Evolutionary conservation across 2,888 invertebrate species (phyloP), one percentile per base, ranked within the genome.

Genomic region (Drosophila fungiperda): DNA sequence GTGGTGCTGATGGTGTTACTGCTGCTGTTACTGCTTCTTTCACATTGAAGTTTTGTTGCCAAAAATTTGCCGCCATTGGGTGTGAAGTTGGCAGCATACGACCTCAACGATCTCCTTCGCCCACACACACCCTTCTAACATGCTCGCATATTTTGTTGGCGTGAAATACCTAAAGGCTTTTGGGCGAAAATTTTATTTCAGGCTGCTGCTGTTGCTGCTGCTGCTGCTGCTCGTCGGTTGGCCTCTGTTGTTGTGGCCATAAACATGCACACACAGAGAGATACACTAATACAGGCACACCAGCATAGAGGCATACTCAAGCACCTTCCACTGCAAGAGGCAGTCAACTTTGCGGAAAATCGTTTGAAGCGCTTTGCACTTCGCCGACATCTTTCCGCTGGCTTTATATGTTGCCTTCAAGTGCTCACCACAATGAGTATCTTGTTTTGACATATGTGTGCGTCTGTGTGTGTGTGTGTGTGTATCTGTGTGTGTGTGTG

Each of bases 141-240:
- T 73, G 60, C 67, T 80, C 87, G 75, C 84, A 88, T 86, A 90
- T 86, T 90, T 89, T 77, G 82, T 58, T 76, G 85, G 79, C 68
- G 90, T 85, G 82, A 89, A 90, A 87, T 90, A 87, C 90, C 90
- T 87, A 85, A 85, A 90, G 87, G 87, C 87, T 82, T 87, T 90
- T 73, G 82, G 69, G 69, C 52, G 70, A 81, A 78, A 68, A 84
- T 89, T 87, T 87, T 89, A 90, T 90, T 87, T 87, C 79, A 78
- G 87, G 68, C 76, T 77, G 72, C 70, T 70, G 71, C 62, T 71
- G 70, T 40, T 68, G 63, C 49, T 70, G 32, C 23, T 61, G 20
- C 23, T 61, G 20, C 8, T 42, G 42, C 45, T 74, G 26, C 66
- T 73, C 20, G 6, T 64, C 61, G n/a, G 64, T 68, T 76, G 75